Evolutionary conservation across 2,888 invertebrate species (phyloP).

Genomic region (Chloromyia formosa): DNA sequence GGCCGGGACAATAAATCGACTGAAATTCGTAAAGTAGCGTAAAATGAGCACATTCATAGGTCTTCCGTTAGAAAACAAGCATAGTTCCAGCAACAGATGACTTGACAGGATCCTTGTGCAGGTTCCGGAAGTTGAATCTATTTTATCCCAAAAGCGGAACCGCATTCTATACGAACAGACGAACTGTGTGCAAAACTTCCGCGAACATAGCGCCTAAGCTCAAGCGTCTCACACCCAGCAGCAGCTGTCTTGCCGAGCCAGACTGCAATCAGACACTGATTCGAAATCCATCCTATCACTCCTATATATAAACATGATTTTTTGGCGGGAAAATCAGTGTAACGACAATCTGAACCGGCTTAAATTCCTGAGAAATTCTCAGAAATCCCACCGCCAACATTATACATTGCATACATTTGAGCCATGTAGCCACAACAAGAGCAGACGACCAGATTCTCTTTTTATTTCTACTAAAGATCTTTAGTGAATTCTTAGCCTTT

Average conservation of each 20-base stretch:
- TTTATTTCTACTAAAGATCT: slow-evolving; percentile 10
- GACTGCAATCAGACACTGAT: slow-evolving; percentile 10
- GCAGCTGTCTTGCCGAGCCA: neutral
- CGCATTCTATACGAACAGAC: no score
- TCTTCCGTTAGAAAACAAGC: neutral
- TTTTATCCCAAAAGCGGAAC: no score
- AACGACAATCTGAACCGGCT: slow-evolving; percentile 47
- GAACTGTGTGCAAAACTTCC: no score
- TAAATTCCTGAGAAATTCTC: slow-evolving; percentile 38
- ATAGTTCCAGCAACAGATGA: neutral
- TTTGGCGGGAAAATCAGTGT: slow-evolving; percentile 48
- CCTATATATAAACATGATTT: slow-evolving; percentile 41
- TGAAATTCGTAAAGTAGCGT: slow-evolving; percentile 5
- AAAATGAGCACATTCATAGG: slow-evolving; percentile 27
- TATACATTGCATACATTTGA: neutral
- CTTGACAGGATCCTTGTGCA: neutral
- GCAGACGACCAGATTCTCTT: slow-evolving; percentile 21
- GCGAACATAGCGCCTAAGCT: no score
- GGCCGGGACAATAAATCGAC: neutral
- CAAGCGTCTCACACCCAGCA: no score
- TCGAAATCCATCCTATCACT: slow-evolving; percentile 17
- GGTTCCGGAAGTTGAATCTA: no score
- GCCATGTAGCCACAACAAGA: slow-evolving; percentile 27
- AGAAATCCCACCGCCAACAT: slow-evolving; percentile 35
- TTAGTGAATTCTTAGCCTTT: slow-evolving; percentile 22